A percentile compares a stretch with the other conserved stretches of the same genome.
Evolutionary conservation across 1,140 invertebrate species (phyloP).

Genomic region (Cephus cinctus): DNA sequence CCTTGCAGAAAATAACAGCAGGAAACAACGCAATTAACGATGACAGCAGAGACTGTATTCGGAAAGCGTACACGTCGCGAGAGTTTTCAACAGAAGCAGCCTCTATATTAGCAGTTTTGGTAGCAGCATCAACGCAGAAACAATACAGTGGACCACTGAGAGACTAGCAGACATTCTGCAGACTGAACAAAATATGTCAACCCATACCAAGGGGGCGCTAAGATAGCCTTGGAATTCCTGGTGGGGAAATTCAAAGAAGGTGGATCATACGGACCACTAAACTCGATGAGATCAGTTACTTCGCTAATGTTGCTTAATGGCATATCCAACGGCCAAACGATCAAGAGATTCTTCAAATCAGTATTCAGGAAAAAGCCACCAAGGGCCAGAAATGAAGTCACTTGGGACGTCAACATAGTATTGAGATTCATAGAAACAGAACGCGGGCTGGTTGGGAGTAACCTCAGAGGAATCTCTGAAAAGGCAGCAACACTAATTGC

Average conservation of each 20-base stretch:
- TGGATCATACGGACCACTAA: not conserved
- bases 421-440: not conserved
- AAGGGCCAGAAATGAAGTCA: not conserved
- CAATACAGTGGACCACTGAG: not conserved
- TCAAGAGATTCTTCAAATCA: not conserved
- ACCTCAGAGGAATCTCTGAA: not conserved
- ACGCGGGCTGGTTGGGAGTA: not conserved
- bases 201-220: not conserved
- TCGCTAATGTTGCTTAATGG: not conserved
- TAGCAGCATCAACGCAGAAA: not conserved
- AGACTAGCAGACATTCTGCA: not conserved
- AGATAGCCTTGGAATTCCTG: not conserved
- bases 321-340: not conserved
- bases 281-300: not conserved
- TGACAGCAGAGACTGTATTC: not conserved
- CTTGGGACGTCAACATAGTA: not conserved
- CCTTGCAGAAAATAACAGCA: not conserved
- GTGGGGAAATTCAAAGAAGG: not conserved
- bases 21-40: not conserved
- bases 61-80: not conserved
- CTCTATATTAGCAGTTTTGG: not conserved
- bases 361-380: not conserved
- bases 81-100: not conserved
- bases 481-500: conserved; percentile 1
- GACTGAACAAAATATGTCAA: not conserved